Conservation (phyloP, 2,888 invertebrate species). For the Drosophila macrospina region DNA sequence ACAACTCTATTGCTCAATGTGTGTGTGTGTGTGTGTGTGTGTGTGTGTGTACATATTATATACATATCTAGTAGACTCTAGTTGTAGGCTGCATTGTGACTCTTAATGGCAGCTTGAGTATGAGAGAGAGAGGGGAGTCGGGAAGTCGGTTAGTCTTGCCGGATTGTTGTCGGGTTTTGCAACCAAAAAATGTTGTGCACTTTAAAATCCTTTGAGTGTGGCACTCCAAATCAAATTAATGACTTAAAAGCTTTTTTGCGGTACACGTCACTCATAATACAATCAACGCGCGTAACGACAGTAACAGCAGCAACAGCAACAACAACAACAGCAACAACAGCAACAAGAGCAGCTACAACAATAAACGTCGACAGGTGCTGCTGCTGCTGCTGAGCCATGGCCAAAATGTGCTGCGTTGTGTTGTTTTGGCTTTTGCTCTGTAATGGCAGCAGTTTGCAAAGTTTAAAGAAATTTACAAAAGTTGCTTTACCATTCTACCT, state of each 20-base stretch:
- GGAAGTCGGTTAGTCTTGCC: slow-evolving; percentile 1
- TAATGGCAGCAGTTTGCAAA: slow-evolving; percentile 51
- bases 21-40: too few relatives aligned
- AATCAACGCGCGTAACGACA: slow-evolving; percentile 68
- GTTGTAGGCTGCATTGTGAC: slow-evolving; percentile 14
- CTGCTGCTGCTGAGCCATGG: slow-evolving; percentile 24
- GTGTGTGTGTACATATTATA: neutral
- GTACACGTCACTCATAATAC: slow-evolving; percentile 79
- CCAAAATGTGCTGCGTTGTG: slow-evolving; percentile 28
- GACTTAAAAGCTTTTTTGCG: slow-evolving; percentile 83
- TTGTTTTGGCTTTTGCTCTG: slow-evolving; percentile 17
- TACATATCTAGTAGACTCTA: neutral
- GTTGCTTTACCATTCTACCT: slow-evolving; percentile 30
- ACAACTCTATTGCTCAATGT: neutral
- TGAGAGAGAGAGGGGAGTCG: too few relatives aligned
- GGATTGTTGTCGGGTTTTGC: slow-evolving; percentile 27
- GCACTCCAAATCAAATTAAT: slow-evolving; percentile 74
- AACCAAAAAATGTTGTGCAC: slow-evolving; percentile 58
- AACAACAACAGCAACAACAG: slow-evolving; percentile 14
- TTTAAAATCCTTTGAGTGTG: slow-evolving; percentile 75
- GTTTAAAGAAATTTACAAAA: slow-evolving; percentile 61
- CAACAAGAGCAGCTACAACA: too few relatives aligned
- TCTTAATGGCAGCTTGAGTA: slow-evolving; percentile 30
- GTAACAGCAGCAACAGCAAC: slow-evolving; percentile 45
- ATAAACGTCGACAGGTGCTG: slow-evolving; percentile 18